phyloP scores from a whole-genome alignment of 2,888 invertebrate genomes.

The Abrostola triplasia region DNA sequence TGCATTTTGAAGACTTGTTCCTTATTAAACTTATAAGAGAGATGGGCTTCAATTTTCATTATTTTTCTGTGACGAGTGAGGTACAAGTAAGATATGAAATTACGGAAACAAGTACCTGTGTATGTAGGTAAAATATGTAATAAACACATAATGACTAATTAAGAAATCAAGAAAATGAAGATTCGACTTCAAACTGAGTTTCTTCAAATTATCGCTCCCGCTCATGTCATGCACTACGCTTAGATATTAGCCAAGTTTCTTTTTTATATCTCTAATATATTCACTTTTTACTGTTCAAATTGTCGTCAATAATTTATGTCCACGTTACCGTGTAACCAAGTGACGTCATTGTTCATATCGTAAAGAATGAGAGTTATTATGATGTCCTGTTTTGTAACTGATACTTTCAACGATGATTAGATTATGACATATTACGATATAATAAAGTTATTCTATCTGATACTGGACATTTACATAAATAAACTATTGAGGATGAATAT shows the following conservation, averaged over 20 bases:
- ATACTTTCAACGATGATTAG: constrained; percentile 49
- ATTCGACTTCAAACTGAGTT: no score
- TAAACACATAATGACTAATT: no score
- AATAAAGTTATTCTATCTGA: constrained; percentile 53
- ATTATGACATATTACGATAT: constrained; percentile 54
- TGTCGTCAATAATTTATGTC: constrained; percentile 59
- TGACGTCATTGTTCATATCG: constrained; percentile 50
- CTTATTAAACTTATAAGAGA: no score
- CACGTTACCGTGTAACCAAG: constrained; percentile 10
- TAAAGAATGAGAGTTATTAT: constrained; percentile 55
- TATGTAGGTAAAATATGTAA: no score
- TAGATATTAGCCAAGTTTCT: constrained; percentile 65
- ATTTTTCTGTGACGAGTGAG: no score
- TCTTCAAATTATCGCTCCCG: constrained; percentile 2
- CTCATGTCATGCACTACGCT: constrained; percentile 28
- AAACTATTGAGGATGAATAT: constrained; percentile 40
- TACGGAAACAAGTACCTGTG: no score
- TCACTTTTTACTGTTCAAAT: constrained; percentile 64
- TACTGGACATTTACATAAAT: constrained; percentile 50
- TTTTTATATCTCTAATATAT: constrained; percentile 68
- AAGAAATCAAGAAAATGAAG: no score
- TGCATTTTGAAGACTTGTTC: no score
- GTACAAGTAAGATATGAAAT: no score
- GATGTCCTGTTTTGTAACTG: constrained; percentile 48
- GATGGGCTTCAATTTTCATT: no score